Evolutionary conservation across 2,888 invertebrate species (phyloP), one percentile per base, ranked within the genome.

Genomic region (Xestia xanthographa): DNA sequence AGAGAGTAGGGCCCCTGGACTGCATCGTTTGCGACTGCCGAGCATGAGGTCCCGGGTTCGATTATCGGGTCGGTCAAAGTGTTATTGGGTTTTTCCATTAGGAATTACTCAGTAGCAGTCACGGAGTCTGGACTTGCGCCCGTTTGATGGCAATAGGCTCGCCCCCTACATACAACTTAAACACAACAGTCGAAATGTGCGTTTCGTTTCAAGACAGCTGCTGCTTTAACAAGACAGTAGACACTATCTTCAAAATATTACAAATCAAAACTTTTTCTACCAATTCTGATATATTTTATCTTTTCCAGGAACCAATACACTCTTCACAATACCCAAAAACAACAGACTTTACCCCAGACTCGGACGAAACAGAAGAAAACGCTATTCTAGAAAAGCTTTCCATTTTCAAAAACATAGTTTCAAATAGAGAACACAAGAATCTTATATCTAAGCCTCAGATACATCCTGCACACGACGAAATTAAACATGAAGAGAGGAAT

Each of bases 331-430:
- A 82, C 34, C 82, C 82, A 26, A 79, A 78, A 58, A 72, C 86
- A 29, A 66, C 79, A 50, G 86, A 86, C 8, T 45, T 72, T 5
- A 65, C 78, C 0, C 63, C 81, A 5, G 87, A 82, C 14, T 87
- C 89, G 1, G 88, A 91, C 11, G 91, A 93, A 70, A 62, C 87
- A 0, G 91, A 92, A n/a, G 91, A 93, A 29, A 89, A 90, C 17
- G 94, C 93, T 0, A 92, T 95, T 0, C 66, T 96, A 45, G 93
- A 95, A 80, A 96, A 94, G 63, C 85, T 96, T 2, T 89, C 95
- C 0, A 93, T 95, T 2, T 96, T 96, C 87, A 95, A 95, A 83
- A 96, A 95, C 85, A 89, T 93, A 0, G 92, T 95, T 0, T 90
- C 91, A 0, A 93, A 89, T 20, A 86, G 94, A 26, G 93, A 94